phyloP scores from a whole-genome alignment of 2,888 invertebrate genomes.

The Pachydiplax longipennis region DNA sequence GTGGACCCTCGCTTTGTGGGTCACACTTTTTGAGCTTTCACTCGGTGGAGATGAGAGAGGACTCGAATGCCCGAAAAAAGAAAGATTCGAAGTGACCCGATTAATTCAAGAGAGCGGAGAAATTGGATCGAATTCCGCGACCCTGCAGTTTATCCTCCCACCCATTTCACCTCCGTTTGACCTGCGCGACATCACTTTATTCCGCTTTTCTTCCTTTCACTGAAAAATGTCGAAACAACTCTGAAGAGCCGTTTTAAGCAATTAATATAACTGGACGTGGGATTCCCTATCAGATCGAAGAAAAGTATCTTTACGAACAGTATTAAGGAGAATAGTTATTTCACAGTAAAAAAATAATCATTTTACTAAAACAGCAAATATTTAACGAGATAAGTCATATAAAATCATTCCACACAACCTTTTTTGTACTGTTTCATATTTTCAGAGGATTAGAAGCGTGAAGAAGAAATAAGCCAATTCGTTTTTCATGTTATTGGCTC shows the following conservation, averaged over 20 bases:
- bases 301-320: not conserved
- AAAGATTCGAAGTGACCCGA: not conserved
- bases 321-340: too few relatives aligned
- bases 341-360: too few relatives aligned
- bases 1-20: not conserved
- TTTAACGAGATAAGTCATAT: too few relatives aligned
- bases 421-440: too few relatives aligned
- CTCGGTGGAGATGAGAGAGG: not conserved
- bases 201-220: not conserved
- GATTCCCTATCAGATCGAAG: not conserved
- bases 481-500: too few relatives aligned
- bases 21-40: not conserved
- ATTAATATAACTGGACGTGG: too few relatives aligned
- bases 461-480: not conserved
- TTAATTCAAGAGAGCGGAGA: not conserved
- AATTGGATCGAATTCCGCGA: not conserved
- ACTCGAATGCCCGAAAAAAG: not conserved
- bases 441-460: too few relatives aligned
- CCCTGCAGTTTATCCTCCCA: not conserved
- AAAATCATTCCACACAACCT: too few relatives aligned
- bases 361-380: too few relatives aligned
- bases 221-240: not conserved
- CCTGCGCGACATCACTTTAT: not conserved
- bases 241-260: too few relatives aligned
- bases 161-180: not conserved